Evolutionary conservation across 2,888 invertebrate species (phyloP), one percentile per base, ranked within the genome.

Genomic region (Asteroscopus sphinx): DNA sequence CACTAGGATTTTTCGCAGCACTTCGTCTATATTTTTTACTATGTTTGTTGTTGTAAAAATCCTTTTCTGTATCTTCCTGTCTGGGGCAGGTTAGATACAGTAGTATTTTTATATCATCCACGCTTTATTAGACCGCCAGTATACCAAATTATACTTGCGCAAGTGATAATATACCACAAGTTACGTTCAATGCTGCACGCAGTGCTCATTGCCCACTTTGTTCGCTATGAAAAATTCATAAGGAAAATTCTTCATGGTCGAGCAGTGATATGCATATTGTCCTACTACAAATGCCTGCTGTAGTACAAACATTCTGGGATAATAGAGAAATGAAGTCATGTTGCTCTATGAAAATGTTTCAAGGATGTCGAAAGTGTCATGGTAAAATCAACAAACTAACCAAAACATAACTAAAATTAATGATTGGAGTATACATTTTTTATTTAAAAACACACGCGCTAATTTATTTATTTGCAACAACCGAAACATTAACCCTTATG

Each of bases 161-260:
- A 49, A 15, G 44, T 46, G 37, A 53, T 57, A 51, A 33, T 17
- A 16, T 28, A 16, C 16, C 12, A 49, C 44, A 56, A 55, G 45
- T 59, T 53, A 71, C 36, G 44, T 53, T 51, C 39, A 49, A 28
- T 42, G 45, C 28, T 26, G 37, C 47, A 60, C 49, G 42, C 59
- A 67, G 51, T 61, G 42, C 69, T 62, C 66, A 61, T 75, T 66
- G 68, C 58, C 64, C 66, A 73, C 57, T 77, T 73, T 70, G 71
- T 57, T n/a, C 40, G 40, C 60, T 30, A 70, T 76, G 65, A 71
- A 77, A 80, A 72, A 80, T 73, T 76, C 69, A 77, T 78, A 65
- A 70, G 44, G 54, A 61, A 55, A 69, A 68, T 53, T 48, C 48
- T 16, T 67, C 40, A 52, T 49, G 51, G 39, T 58, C 53, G 12